Evolutionary conservation across 2,888 invertebrate genomes (phyloP).

Genomic region (Arrhopalites spinosus): DNA sequence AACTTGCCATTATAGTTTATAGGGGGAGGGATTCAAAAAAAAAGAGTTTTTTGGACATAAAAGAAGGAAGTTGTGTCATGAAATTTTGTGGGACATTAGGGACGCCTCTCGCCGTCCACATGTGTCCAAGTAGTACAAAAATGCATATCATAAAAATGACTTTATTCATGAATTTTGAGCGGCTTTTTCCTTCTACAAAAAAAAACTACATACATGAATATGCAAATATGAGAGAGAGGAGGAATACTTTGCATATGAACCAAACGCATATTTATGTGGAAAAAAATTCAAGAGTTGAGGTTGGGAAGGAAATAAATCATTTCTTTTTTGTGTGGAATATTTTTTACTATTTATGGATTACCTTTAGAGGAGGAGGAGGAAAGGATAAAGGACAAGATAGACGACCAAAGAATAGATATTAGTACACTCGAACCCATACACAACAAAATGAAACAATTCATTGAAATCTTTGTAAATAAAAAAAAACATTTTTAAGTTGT

Average conservation of each 20-base stretch:
- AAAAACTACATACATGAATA: constrained; percentile 28
- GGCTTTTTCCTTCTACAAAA: constrained; percentile 24
- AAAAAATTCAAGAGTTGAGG: background rate
- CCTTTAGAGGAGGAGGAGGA: background rate
- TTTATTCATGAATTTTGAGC: constrained; percentile 31
- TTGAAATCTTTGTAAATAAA: constrained; percentile 7
- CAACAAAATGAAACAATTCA: background rate
- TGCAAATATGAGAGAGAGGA: background rate
- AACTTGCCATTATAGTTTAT: too few relatives aligned
- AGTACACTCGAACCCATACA: background rate
- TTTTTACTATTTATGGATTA: constrained; percentile 1
- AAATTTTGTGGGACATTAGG: background rate
- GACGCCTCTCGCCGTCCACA: background rate
- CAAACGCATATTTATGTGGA: background rate
- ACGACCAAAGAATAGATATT: background rate
- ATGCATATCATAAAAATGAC: background rate
- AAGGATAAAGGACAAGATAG: too few relatives aligned
- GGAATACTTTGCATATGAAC: background rate
- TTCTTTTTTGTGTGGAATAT: background rate
- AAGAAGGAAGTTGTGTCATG: background rate
- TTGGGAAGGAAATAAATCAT: background rate
- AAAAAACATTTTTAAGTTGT: too few relatives aligned
- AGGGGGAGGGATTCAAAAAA: background rate
- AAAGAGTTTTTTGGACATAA: constrained; percentile 2
- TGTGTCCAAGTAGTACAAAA: background rate